Evolutionary conservation across 2,113 vertebrate genomes (phyloP).

Genomic region (Nesoenas mayeri): DNA sequence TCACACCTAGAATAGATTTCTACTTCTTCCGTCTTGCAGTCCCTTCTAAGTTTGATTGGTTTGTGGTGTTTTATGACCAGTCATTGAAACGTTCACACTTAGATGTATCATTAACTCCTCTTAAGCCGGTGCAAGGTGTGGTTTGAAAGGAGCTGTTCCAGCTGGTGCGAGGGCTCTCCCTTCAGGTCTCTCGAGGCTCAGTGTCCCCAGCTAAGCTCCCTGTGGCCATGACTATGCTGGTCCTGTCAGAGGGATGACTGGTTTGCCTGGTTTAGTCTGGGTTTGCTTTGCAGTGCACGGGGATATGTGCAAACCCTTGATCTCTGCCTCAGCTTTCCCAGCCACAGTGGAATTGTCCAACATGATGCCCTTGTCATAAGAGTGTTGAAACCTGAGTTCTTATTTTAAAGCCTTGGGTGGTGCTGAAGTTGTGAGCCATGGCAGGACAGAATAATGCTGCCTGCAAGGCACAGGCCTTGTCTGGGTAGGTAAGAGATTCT

Average conservation of each 20-base stretch:
- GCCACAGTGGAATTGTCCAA: neutral
- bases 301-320: neutral
- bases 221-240: no score
- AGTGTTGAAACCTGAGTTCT: neutral
- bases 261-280: neutral
- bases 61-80: no score
- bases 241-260: no score
- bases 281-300: neutral
- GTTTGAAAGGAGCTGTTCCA: no score
- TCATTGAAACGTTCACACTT: no score
- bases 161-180: no score
- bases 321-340: neutral
- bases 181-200: no score
- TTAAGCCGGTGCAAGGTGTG: no score
- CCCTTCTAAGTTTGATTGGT: no score
- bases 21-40: no score
- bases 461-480: neutral
- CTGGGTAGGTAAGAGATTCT: neutral
- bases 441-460: neutral
- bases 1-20: neutral
- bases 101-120: no score
- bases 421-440: neutral
- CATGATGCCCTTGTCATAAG: neutral
- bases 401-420: neutral
- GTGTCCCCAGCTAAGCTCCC: no score